These are phyloP conservation scores for Campopleginae sp. DNA, from an alignment of 2,888 invertebrate species.

Conservation along the genomic window DNA sequence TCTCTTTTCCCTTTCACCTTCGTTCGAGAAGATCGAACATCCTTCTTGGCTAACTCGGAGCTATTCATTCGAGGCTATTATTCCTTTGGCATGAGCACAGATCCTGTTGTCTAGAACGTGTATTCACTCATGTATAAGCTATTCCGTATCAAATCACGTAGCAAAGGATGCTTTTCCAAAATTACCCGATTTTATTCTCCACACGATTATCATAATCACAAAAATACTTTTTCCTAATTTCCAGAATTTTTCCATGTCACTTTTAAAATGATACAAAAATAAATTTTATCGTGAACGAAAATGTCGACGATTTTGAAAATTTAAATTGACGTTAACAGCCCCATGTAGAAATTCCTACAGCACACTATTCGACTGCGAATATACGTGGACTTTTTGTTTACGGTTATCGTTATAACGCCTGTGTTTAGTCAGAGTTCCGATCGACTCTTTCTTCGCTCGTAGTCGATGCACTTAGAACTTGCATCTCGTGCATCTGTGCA, in stretches of 20 bases:
- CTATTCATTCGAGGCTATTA: conserved; percentile 64
- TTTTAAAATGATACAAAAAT: neutral
- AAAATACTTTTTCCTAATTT: neutral
- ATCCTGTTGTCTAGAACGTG: conserved; percentile 54
- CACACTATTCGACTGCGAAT: too few relatives aligned
- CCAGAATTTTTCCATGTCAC: neutral
- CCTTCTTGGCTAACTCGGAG: conserved; percentile 55
- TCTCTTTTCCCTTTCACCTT: conserved; percentile 67
- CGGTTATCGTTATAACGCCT: neutral
- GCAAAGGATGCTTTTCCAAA: neutral
- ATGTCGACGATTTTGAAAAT: neutral
- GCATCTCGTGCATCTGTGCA: conserved; percentile 2
- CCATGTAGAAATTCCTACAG: neutral
- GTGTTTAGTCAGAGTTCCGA: conserved; percentile 3
- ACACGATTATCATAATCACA: neutral
- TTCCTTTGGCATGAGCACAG: conserved; percentile 49
- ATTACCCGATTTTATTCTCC: neutral
- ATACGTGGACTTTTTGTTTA: neutral
- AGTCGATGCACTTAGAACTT: conserved; percentile 1
- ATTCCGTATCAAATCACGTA: conserved; percentile 3
- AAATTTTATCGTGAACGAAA: neutral
- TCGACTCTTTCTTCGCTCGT: neutral
- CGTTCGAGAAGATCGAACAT: conserved; percentile 64
- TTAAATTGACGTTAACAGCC: neutral
- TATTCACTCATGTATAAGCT: neutral